phyloP scores from a whole-genome alignment of 2,113 vertebrate species.

The Balaeniceps rex region DNA sequence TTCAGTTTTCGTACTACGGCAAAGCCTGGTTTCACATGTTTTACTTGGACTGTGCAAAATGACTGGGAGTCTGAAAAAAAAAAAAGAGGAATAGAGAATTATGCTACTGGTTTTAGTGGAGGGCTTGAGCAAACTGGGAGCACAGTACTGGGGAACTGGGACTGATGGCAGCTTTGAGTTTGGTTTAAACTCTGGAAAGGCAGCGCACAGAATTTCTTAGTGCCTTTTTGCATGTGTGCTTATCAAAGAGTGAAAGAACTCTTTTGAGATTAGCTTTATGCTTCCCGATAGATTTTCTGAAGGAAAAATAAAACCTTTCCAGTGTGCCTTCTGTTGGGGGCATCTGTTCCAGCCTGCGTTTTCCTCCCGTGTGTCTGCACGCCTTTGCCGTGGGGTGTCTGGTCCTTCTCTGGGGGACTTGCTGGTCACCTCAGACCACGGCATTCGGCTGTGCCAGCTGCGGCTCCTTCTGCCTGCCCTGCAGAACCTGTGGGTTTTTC shows the following conservation, averaged over 20 bases:
- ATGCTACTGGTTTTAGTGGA: neutral
- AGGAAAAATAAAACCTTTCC: neutral
- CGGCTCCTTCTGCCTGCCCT: neutral
- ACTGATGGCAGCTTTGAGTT: neutral
- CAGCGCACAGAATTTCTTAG: fast-evolving
- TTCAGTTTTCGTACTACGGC: neutral
- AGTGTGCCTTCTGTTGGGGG: neutral
- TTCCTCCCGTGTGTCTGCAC: neutral
- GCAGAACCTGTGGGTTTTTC: neutral
- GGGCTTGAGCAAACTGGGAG: neutral
- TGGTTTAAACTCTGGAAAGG: neutral
- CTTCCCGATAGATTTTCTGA: neutral
- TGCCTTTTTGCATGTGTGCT: neutral
- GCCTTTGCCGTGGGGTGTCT: fast-evolving
- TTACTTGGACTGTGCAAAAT: neutral
- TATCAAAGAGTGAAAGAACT: neutral
- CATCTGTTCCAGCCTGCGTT: neutral
- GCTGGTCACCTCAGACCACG: neutral
- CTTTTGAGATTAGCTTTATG: neutral
- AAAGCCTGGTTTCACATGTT: neutral
- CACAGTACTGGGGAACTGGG: neutral
- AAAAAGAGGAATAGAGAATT: neutral
- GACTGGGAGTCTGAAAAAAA: neutral
- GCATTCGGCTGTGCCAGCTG: neutral
- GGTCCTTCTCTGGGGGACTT: neutral